Evolutionary conservation across 1,140 invertebrate species (phyloP), one percentile per base, ranked within the genome.

Genomic region (Reticulitermes speratus): DNA sequence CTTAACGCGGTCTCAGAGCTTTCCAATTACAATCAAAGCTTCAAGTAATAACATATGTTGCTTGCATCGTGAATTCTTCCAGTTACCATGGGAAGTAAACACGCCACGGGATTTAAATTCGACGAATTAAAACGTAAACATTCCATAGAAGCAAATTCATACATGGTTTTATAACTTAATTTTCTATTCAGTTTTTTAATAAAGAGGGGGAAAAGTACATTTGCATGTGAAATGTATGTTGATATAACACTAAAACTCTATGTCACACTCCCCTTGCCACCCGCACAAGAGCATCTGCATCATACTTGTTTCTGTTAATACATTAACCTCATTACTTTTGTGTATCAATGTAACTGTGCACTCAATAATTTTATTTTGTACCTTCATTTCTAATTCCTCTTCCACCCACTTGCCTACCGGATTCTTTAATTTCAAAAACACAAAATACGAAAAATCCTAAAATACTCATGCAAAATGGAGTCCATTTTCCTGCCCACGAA

Each of bases 401-500:
- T 75, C 14, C 8, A 75, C 6, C 65, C 65, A 30, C n/a, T 30
- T 12, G 25, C n/a, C 9, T 25, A 75, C 25, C 3, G 5, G 25
- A 30, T 75, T 30, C 9, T 75, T 75, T 75, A 30, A 30, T n/a
- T 75, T 75, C 7, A 30, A 25, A 65, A 75, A n/a, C n/a, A 75
- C n/a, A 75, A 75, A n/a, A 75, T 75, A 65, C 2, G n/a, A 75
- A 75, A 75, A 75, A 2, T 11, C 65, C 7, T 9, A 75, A 75
- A 75, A 75, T 75, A n/a, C 25, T 75, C 65, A 30, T 30, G 7
- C 65, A 75, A 75, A 25, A 75, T 30, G 65, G 65, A 75, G n/a
- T 75, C 65, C 65, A 75, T 75, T 75, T 75, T 30, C 65, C 65
- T 75, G 65, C 25, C 65, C 65, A 75, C 65, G n/a, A 30, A 75